These are phyloP conservation scores for Gymnogyps californianus DNA, from an alignment of 2,113 vertebrate genomes.

Conservation along the genomic window DNA sequence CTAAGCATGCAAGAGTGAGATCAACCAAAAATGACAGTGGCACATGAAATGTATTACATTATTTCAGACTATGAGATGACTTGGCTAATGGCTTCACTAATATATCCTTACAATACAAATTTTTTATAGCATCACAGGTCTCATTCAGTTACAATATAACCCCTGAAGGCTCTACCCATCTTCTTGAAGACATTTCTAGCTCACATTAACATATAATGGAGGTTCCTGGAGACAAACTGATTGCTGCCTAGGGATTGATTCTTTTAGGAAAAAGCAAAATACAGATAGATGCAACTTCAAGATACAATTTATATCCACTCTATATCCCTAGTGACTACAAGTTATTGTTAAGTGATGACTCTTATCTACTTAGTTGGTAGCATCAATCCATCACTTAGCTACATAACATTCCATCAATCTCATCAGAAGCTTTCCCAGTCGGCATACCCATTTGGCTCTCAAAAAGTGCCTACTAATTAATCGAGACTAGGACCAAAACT, in stretches of 20 bases:
- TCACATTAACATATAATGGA: conserved; percentile 13
- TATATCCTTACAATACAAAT: not conserved
- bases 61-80: conserved; percentile 2
- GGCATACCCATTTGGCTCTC: not conserved
- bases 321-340: not conserved
- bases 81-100: conserved; percentile 27
- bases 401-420: not conserved
- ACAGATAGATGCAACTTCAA: not conserved
- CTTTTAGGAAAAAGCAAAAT: conserved; percentile 13
- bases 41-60: not conserved
- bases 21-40: not conserved
- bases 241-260: not conserved
- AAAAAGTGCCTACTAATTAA: not conserved
- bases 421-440: not conserved
- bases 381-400: not conserved
- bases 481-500: not conserved
- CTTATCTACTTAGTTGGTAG: not conserved
- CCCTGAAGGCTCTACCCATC: not conserved
- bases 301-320: not conserved
- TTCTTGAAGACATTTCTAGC: not conserved
- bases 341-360: not conserved
- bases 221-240: not conserved
- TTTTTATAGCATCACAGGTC: conserved; percentile 4
- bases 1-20: not conserved
- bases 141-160: not conserved